These are phyloP conservation scores for Neosalanx taihuensis DNA, from an alignment of 2,797 vertebrate species.

Conservation along the genomic window DNA sequence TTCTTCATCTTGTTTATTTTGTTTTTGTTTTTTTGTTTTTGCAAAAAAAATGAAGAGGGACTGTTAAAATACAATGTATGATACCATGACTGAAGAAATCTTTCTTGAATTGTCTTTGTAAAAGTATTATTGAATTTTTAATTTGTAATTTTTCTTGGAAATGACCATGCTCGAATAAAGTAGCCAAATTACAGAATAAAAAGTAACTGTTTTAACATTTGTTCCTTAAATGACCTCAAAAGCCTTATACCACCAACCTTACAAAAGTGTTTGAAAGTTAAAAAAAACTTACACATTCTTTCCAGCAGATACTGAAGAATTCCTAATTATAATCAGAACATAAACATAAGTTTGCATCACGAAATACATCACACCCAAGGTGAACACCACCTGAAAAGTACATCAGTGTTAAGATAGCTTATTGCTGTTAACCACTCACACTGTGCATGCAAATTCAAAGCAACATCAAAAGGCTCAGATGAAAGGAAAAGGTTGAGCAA, in stretches of 20 bases:
- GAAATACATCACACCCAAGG: conserved; percentile 45
- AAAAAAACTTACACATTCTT: background rate
- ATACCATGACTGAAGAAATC: conserved; percentile 97
- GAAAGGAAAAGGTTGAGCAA: conserved; percentile 69
- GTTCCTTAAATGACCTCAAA: background rate
- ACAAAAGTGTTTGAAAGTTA: conserved; percentile 8
- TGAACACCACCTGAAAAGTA: conserved; percentile 33
- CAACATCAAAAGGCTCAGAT: conserved; percentile 70
- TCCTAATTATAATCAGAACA: background rate
- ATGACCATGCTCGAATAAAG: conserved; percentile 99
- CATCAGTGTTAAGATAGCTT: conserved; percentile 43
- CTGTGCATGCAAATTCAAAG: conserved; percentile 58
- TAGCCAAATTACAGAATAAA: conserved; percentile 93
- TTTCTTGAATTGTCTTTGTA: conserved; percentile 99
- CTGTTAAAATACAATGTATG: conserved; percentile 99
- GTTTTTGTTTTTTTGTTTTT: conserved; percentile 82
- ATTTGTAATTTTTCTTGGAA: conserved; percentile 99
- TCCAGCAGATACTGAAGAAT: background rate
- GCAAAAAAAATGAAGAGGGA: conserved; percentile 98
- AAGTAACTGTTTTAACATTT: conserved; percentile 52
- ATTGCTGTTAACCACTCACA: conserved; percentile 49
- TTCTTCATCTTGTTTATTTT: conserved; percentile 97
- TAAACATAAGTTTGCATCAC: too few species aligned
- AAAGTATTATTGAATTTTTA: conserved; percentile 99
- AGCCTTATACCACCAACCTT: background rate